A percentile compares a stretch with the other conserved stretches of the same genome.
Conservation (phyloP, 2,888 invertebrate genomes). For the Norana najaformis region DNA sequence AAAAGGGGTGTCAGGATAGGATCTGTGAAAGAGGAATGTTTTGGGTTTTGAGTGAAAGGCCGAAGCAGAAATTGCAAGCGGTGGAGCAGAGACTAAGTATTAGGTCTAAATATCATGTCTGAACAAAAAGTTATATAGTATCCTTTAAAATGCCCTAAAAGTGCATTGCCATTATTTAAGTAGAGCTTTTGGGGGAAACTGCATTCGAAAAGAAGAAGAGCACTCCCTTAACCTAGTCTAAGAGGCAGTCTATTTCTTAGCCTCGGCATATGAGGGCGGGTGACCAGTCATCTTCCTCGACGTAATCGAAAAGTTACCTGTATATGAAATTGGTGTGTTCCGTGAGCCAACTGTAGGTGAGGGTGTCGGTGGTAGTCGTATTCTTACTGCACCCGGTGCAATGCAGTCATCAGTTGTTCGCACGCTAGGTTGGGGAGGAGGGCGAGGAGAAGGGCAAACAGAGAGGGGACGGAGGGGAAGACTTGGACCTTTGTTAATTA, state of each 20-base stretch:
- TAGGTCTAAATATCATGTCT: background rate
- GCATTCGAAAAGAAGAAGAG: too few species aligned
- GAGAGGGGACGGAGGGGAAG: background rate
- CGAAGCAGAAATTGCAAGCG: background rate
- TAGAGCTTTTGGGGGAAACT: too few species aligned
- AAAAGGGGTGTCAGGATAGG: too few species aligned
- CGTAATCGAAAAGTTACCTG: too few species aligned
- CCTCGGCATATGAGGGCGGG: too few species aligned
- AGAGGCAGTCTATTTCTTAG: too few species aligned
- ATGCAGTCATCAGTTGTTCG: background rate
- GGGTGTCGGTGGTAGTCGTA: background rate
- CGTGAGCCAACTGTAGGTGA: background rate
- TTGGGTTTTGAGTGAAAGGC: too few species aligned
- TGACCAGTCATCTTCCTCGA: too few species aligned
- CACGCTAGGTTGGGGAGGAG: background rate
- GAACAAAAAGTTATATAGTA: background rate
- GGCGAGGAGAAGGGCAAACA: background rate
- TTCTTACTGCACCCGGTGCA: background rate
- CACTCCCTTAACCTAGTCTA: too few species aligned
- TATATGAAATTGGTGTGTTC: background rate
- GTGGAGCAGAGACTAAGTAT: background rate
- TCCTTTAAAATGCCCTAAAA: too few species aligned
- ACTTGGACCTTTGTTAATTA: conserved; percentile 2
- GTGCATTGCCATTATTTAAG: too few species aligned
- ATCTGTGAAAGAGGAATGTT: too few species aligned